These are phyloP conservation scores for Papilio aristodemus DNA, from an alignment of 1,140 invertebrate species.

Conservation along the genomic window DNA sequence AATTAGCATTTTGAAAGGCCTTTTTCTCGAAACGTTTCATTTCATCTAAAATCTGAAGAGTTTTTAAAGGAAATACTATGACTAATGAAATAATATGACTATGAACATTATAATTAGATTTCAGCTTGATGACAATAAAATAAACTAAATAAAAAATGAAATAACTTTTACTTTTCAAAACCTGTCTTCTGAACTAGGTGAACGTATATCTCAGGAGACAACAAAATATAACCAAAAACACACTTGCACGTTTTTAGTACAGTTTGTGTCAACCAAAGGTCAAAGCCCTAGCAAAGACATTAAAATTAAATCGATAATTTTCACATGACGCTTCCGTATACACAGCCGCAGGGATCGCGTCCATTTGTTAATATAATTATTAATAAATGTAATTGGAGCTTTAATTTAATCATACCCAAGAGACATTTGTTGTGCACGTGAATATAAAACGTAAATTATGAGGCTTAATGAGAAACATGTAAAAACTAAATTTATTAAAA, in stretches of 20 bases:
- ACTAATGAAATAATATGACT: too few species aligned
- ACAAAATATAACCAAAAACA: too few species aligned
- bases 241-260: too few species aligned
- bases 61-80: not conserved
- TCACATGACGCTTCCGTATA: conserved; percentile 4
- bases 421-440: not conserved
- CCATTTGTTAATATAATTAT: not conserved
- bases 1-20: not conserved
- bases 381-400: not conserved
- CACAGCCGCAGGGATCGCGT: not conserved
- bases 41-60: not conserved
- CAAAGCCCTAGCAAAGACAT: conserved; percentile 24
- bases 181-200: too few species aligned
- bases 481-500: not conserved
- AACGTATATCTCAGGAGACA: too few species aligned
- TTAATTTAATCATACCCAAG: not conserved
- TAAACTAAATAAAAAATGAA: too few species aligned
- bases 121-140: too few species aligned
- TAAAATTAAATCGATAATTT: conserved; percentile 21
- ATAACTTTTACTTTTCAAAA: too few species aligned
- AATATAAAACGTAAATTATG: not conserved
- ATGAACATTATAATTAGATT: too few species aligned
- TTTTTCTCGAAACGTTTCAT: not conserved
- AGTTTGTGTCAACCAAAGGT: not conserved
- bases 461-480: not conserved